Evolutionary conservation across 2,113 vertebrate genomes (phyloP).

Genomic region (Bambusicola thoracicus): DNA sequence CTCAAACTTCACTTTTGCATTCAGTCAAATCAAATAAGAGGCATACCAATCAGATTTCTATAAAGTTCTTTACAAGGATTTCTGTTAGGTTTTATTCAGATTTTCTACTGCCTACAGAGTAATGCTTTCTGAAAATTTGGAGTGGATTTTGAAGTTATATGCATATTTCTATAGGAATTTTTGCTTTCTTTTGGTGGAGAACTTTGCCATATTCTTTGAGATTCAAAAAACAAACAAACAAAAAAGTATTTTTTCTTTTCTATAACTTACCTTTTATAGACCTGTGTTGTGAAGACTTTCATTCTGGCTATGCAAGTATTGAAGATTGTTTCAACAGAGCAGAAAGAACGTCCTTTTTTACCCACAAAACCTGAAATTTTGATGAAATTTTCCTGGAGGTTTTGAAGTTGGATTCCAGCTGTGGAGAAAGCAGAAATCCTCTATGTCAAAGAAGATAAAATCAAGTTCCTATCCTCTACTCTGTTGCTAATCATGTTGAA

Average conservation of each 20-base stretch:
- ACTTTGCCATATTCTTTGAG: neutral
- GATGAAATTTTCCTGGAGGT: neutral
- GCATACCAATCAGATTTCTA: neutral
- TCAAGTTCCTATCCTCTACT: neutral
- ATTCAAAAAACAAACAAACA: neutral
- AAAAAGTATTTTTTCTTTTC: neutral
- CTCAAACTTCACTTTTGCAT: neutral
- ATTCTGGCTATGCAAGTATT: neutral
- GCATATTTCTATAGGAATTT: neutral
- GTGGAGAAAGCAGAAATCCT: neutral
- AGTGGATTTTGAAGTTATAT: neutral
- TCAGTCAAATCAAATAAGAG: neutral
- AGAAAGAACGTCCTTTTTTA: neutral
- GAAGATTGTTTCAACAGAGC: neutral
- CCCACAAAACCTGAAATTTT: neutral
- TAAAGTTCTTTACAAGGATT: neutral
- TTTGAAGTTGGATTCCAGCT: neutral
- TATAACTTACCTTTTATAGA: neutral
- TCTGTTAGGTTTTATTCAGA: neutral
- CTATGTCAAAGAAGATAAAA: neutral
- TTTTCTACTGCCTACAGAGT: neutral
- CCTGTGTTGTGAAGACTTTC: neutral
- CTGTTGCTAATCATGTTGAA: neutral
- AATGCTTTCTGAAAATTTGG: neutral
- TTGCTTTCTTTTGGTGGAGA: neutral